These are phyloP conservation scores for Geotria australis DNA, from an alignment of 2,797 vertebrate species.

Conservation along the genomic window DNA sequence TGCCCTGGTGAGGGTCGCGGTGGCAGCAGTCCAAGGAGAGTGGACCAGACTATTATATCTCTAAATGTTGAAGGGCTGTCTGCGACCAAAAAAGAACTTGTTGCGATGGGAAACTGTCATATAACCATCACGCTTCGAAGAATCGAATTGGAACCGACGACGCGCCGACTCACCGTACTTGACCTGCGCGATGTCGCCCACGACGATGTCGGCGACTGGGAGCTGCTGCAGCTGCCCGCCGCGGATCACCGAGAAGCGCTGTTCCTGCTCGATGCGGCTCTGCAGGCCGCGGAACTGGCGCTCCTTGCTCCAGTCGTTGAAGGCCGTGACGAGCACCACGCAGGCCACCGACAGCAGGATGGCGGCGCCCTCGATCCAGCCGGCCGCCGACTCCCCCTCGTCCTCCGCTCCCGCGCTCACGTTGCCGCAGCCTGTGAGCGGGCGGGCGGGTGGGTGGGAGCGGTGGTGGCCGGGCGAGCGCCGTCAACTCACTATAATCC, in stretches of 20 bases:
- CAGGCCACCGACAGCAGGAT: conserved; percentile 64
- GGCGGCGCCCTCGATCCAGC: conserved; percentile 68
- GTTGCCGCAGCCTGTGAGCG: conserved; percentile 24
- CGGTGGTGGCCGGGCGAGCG: no score
- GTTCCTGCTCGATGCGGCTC: conserved; percentile 62
- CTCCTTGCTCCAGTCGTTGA: conserved; percentile 87
- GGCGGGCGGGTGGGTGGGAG: neutral
- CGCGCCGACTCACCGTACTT: conserved; percentile 18
- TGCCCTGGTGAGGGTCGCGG: no score
- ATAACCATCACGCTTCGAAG: no score
- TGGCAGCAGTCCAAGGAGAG: no score
- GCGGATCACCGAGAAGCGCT: conserved; percentile 43
- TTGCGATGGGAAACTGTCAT: no score
- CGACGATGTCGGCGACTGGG: conserved; percentile 54
- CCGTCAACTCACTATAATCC: no score
- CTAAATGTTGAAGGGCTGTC: no score
- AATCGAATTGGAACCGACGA: no score
- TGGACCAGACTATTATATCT: no score
- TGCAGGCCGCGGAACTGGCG: conserved; percentile 71
- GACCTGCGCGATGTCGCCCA: conserved; percentile 57
- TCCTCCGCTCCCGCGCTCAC: conserved; percentile 19
- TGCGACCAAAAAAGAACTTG: no score
- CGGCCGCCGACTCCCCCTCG: conserved; percentile 41
- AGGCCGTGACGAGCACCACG: conserved; percentile 63
- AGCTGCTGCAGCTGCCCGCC: conserved; percentile 52